These are phyloP conservation scores for Neodiprion virginianus DNA, from an alignment of 1,140 invertebrate species.

Conservation along the genomic window DNA sequence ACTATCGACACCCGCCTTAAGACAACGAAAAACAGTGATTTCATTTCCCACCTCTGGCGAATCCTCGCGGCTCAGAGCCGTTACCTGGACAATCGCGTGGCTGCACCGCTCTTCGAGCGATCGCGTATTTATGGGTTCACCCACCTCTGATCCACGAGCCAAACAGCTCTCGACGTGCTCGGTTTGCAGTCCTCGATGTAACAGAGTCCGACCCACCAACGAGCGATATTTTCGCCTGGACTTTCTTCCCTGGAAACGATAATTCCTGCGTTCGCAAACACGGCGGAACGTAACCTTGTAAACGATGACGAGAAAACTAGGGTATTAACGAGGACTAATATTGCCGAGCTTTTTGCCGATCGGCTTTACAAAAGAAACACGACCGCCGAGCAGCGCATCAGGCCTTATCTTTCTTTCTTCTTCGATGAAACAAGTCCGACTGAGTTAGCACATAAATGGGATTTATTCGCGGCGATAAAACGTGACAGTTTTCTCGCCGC, in stretches of 20 bases:
- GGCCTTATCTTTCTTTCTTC: not conserved
- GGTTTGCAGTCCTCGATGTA: not conserved
- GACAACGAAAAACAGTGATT: not conserved
- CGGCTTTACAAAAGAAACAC: not conserved
- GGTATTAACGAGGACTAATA: too few relatives aligned
- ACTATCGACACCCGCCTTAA: too few relatives aligned
- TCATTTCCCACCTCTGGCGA: not conserved
- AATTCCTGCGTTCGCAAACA: too few relatives aligned
- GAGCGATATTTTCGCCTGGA: not conserved
- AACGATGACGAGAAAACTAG: not conserved
- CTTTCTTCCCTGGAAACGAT: too few relatives aligned
- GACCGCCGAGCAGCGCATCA: not conserved
- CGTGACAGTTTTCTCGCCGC: constrained; percentile 4
- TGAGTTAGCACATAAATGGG: not conserved
- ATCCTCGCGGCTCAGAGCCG: not conserved
- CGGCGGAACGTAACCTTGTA: too few relatives aligned
- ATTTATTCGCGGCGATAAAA: constrained; percentile 4
- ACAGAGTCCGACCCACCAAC: not conserved
- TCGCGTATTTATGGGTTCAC: constrained; percentile 3
- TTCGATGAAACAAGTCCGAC: not conserved
- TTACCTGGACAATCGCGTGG: not conserved
- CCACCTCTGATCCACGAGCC: not conserved
- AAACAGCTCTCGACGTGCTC: not conserved
- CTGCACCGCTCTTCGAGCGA: not conserved
- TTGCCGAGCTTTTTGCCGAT: not conserved